Base-by-base conservation (phyloP, 2,113 vertebrate species). In the Phodopus roborovskii region DNA sequence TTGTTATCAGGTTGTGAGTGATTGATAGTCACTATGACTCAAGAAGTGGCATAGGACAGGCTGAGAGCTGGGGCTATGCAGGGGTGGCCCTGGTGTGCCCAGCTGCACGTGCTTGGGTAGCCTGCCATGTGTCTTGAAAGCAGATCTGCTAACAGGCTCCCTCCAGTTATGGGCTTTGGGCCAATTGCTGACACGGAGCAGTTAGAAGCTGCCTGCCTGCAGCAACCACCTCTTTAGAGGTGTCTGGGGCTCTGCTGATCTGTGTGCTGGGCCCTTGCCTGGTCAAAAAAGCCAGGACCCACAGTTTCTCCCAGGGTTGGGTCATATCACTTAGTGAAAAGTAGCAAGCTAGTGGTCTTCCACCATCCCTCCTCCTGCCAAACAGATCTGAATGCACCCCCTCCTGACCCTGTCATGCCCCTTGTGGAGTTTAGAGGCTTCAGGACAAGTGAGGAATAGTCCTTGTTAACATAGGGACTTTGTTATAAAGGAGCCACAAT, bases 391-490 rank as follows among this genome's bases (percentile, higher is more conserved):
- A 36, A 56, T 2, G 1, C 17, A 36, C 2, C 3, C 10, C 0
- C 3, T 56, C 39, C 36, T 10, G 30, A 20, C 60, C 26, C 12
- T 5, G 13, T 15, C 50, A 50, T 48, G 16, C 1, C 64, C 28
- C 56, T 66, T 9, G 12, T 26, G 53, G 39, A 22, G 3, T 71
- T 6, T 13, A 16, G 19, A 82, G 28, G 28, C 39, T 73, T 42
- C 6, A 0, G 22, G 4, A 17, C 79, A 36, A 48, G 42, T 74
- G 39, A 24, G 48, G 15, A 15, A 7, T 3, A 0, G 42, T 71
- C 36, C 1, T 11, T 78, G 28, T 2, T 13, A 20, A 11, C 0
- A 0, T 26, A 0, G 45, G 82, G 28, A 5, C 11, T 33, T 33
- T 45, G 8, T n/a, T 4, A 16, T 5, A 58, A 60, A 82, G 56